Percentiles rank a stretch among this genome's conserved stretches.
phyloP scores from a whole-genome alignment of 1,140 invertebrate species.

The Gonatopus flavifemur region DNA sequence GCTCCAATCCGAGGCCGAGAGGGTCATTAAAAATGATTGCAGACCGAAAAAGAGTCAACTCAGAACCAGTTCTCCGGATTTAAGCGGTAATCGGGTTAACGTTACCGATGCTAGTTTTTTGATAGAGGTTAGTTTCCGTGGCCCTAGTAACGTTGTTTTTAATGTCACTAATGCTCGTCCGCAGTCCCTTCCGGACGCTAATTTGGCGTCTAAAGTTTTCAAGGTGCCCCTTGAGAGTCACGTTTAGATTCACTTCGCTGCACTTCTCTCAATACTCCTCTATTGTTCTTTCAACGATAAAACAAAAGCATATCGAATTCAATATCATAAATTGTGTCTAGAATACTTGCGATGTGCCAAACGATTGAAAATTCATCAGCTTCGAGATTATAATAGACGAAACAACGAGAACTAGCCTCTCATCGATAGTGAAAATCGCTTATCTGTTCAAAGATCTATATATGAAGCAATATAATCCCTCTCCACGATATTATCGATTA shows the following conservation, averaged over 20 bases:
- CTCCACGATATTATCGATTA: too few relatives aligned
- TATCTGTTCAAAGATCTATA: too few relatives aligned
- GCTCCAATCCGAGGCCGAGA: constrained; percentile 56
- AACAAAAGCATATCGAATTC: neutral
- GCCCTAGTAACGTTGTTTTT: constrained; percentile 60
- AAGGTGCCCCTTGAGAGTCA: constrained; percentile 64
- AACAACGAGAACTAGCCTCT: too few relatives aligned
- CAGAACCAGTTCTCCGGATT: constrained; percentile 66
- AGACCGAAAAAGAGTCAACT: constrained; percentile 58
- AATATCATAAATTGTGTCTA: neutral
- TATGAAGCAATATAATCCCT: too few relatives aligned
- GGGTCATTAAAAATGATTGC: constrained; percentile 55
- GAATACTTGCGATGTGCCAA: neutral
- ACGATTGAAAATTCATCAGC: neutral
- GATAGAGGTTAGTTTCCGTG: constrained; percentile 60
- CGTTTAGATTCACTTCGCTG: constrained; percentile 48
- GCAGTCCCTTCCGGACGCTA: constrained; percentile 61
- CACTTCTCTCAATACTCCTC: neutral
- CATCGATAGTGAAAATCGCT: too few relatives aligned
- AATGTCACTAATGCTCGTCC: constrained; percentile 60
- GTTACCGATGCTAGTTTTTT: constrained; percentile 53
- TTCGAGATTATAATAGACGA: constrained; percentile 5
- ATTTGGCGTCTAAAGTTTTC: constrained; percentile 56
- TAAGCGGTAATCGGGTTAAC: constrained; percentile 57
- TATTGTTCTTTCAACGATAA: neutral